Conservation (phyloP, 2,888 invertebrate species). For the Pseudoips prasinana region DNA sequence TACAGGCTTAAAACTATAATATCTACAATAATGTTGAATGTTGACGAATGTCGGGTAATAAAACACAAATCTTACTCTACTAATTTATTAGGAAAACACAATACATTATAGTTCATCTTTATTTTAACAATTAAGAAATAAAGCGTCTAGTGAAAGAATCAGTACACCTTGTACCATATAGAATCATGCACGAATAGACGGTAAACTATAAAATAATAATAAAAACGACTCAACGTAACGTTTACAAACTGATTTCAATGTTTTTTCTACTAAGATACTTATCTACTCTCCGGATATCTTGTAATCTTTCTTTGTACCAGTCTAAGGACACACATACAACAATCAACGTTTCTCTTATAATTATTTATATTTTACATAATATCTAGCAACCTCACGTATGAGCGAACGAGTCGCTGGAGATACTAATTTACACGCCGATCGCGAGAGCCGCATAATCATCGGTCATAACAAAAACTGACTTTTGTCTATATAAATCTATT, state of each 20-base stretch:
- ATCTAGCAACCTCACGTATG: constrained; percentile 38
- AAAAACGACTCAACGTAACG: constrained; percentile 48
- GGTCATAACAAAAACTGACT: constrained; percentile 6
- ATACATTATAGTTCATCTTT: constrained; percentile 71
- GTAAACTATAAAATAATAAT: constrained; percentile 58
- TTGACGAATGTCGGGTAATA: no score
- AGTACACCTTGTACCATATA: constrained; percentile 69
- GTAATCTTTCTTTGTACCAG: constrained; percentile 46
- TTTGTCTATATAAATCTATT: constrained; percentile 19
- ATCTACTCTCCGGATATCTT: constrained; percentile 34
- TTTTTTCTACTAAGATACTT: constrained; percentile 37
- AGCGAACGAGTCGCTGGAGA: constrained; percentile 27
- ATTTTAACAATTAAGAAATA: constrained; percentile 71
- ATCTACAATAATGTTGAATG: no score
- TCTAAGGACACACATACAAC: constrained; percentile 42
- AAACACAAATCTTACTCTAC: constrained; percentile 63
- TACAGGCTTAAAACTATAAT: no score
- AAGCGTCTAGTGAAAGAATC: constrained; percentile 52
- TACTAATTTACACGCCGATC: constrained; percentile 31
- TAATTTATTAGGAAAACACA: constrained; percentile 78
- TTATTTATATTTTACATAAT: constrained; percentile 32
- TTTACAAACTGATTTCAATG: constrained; percentile 38
- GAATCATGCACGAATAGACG: constrained; percentile 60
- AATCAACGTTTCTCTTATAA: constrained; percentile 35
- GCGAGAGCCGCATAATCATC: constrained; percentile 16